Base-by-base conservation (phyloP, 2,797 vertebrate genomes). In the Rhinella marina region DNA sequence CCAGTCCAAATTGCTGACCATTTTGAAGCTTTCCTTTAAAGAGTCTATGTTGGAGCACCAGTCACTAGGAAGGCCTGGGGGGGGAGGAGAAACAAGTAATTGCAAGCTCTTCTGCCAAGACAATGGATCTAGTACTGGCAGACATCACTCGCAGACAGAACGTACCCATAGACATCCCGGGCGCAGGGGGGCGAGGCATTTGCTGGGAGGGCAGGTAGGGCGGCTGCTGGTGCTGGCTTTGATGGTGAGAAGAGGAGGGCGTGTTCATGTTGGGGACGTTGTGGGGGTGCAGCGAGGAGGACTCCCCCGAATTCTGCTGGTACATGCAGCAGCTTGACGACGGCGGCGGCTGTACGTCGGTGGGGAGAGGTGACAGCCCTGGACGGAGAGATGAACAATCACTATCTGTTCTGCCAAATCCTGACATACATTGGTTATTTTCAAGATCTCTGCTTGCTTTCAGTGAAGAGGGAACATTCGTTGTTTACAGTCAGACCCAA, bases 1-100 rank as follows among this genome's bases (percentile, higher is more conserved):
- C 98, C 98, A 99, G 93, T 99, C 97, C 90, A 99, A 95, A 90
- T 92, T 95, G 92, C 96, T 98, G 91, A 98, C 98, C 89, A 99
- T 97, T 93, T 97, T 97, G 94, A 99, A 98, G 91, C 98, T 99
- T 94, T 99, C 97, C 94, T 97, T 99, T 92, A 99, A 93, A 87
- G 97, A 97, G 92, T 98, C 97, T 3, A 97, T 96, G 90, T 92
- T 97, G 91, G 95, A 97, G 95, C 97, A 97, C 98, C 97, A 99
- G 92, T 98, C 97, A 57, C 96, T 91, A 66, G 98, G 96, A 91
- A 99, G 95, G 0, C 94, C 98, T 99, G 52, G 12, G 84, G 0
- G 8, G 98, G 54, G 86, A 81, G 0, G 7, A 0, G 21, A 88
- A 13, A 48, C 8, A 32, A n/a, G 19, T 6, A 9, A 32, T 14